Percentiles rank a stretch among this genome's conserved stretches.
phyloP scores from a whole-genome alignment of 2,113 vertebrate genomes.

The Upupa epops region DNA sequence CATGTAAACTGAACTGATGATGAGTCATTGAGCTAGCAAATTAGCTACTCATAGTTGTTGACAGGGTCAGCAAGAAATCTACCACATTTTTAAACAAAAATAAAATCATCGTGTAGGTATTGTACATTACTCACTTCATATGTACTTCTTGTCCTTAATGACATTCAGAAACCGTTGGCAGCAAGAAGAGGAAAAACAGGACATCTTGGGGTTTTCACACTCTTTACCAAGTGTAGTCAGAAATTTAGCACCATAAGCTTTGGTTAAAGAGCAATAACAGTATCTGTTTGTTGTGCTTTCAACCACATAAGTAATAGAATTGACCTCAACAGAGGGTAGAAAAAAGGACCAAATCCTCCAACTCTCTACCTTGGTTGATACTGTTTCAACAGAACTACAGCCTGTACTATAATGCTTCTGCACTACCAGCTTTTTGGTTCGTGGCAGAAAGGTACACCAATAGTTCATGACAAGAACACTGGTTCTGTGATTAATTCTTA shows the following conservation, averaged over 20 bases:
- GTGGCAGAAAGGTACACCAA: not conserved
- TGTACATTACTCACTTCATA: constrained; percentile 2
- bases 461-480: not conserved
- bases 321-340: not conserved
- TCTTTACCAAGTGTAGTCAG: not conserved
- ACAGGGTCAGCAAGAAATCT: constrained; percentile 68
- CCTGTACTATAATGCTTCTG: not conserved
- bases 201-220: constrained; percentile 9
- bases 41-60: constrained; percentile 70
- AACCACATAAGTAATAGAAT: not conserved
- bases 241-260: not conserved
- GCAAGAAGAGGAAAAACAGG: not conserved
- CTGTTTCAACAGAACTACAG: not conserved
- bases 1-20: constrained; percentile 61
- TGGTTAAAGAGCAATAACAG: not conserved
- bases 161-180: constrained; percentile 28
- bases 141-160: constrained; percentile 22
- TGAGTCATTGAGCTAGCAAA: constrained; percentile 73
- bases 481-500: not conserved
- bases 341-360: not conserved
- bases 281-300: not conserved
- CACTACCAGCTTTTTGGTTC: not conserved
- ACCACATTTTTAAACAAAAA: constrained; percentile 63
- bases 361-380: not conserved
- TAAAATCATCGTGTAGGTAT: constrained; percentile 36